Percentiles rank a stretch among this genome's conserved stretches.
Evolutionary conservation across 2,797 vertebrate species (phyloP).

Genomic region (Discoglossus pictus): DNA sequence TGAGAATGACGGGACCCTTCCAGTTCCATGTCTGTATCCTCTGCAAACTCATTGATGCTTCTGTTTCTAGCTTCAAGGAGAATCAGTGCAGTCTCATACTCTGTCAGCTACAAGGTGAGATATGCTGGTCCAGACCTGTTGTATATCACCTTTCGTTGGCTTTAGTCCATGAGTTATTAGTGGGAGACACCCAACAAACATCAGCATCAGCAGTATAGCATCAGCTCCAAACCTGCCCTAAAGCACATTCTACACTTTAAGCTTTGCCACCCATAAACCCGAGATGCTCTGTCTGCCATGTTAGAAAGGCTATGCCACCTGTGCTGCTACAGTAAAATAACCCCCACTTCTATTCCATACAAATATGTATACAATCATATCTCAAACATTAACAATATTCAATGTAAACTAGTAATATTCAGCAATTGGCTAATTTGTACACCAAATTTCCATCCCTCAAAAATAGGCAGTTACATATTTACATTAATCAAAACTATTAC

Average conservation of each 20-base stretch:
- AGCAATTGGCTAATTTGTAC: too few species aligned
- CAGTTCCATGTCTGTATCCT: neutral
- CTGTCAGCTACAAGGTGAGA: neutral
- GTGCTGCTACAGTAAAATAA: too few species aligned
- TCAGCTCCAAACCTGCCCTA: conserved; percentile 1
- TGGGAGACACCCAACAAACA: conserved; percentile 22
- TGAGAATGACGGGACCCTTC: neutral
- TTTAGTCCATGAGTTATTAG: conserved; percentile 5
- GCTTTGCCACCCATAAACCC: too few species aligned
- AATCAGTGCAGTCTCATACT: conserved; percentile 2
- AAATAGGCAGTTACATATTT: too few species aligned
- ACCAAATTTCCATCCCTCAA: too few species aligned
- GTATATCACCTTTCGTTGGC: conserved; percentile 14
- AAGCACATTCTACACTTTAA: neutral
- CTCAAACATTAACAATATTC: too few species aligned
- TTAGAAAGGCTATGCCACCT: too few species aligned
- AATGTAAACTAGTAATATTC: too few species aligned
- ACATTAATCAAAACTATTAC: too few species aligned
- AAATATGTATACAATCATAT: too few species aligned
- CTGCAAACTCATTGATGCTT: conserved; percentile 2
- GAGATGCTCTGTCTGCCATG: too few species aligned
- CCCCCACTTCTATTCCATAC: too few species aligned
- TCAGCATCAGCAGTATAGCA: conserved; percentile 1
- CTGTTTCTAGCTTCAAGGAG: neutral
- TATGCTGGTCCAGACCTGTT: neutral